phyloP scores from a whole-genome alignment of 2,113 vertebrate genomes.

The Hippocampus abdominalis region DNA sequence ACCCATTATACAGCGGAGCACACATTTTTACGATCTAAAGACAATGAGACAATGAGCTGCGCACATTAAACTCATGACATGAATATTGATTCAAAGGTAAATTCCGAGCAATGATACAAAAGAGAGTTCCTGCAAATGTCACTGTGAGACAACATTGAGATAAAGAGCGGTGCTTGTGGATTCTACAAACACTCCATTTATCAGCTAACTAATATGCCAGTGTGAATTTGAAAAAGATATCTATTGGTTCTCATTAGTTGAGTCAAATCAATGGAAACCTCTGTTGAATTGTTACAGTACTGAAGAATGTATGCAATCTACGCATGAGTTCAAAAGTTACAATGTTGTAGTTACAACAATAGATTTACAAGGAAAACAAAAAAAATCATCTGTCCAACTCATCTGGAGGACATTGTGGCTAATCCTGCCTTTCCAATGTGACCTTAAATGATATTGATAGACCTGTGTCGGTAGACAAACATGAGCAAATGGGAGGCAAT shows the following conservation, averaged over 20 bases:
- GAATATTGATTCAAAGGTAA: constrained; percentile 47
- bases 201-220: background rate
- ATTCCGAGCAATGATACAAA: constrained; percentile 26
- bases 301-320: background rate
- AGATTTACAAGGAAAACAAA: too few relatives aligned
- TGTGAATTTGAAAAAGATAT: background rate
- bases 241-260: background rate
- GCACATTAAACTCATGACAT: constrained; percentile 37
- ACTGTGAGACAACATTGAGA: background rate
- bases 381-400: background rate
- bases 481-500: background rate
- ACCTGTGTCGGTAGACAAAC: background rate
- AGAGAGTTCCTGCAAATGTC: constrained; percentile 19
- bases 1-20: constrained; percentile 33
- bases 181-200: constrained; percentile 15
- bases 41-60: constrained; percentile 30
- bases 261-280: background rate
- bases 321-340: too few relatives aligned
- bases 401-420: background rate
- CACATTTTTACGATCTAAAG: constrained; percentile 44
- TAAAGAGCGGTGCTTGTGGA: constrained; percentile 12
- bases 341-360: too few relatives aligned
- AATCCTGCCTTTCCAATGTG: background rate
- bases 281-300: background rate
- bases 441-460: background rate